Conservation (phyloP, 2,888 invertebrate genomes). For the Eulithis testata region DNA sequence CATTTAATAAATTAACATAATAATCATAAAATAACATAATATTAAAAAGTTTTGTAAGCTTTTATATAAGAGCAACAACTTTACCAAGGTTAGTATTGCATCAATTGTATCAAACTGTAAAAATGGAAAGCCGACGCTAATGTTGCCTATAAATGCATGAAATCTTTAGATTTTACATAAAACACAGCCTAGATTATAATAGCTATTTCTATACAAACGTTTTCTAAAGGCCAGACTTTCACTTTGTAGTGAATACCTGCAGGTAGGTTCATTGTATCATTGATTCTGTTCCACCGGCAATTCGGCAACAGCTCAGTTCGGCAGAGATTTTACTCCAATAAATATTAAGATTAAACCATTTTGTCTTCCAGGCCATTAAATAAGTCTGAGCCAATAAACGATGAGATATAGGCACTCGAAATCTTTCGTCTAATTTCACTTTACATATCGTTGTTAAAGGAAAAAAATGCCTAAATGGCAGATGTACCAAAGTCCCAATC, state of each 20-base stretch:
- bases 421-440: neutral
- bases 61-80: too few relatives aligned
- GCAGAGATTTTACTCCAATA: too few relatives aligned
- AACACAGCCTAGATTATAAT: constrained; percentile 20
- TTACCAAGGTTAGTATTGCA: too few relatives aligned
- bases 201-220: constrained; percentile 21
- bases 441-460: constrained; percentile 3
- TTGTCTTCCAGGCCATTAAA: neutral
- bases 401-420: too few relatives aligned
- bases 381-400: too few relatives aligned
- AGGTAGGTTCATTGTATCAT: constrained; percentile 39
- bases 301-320: neutral
- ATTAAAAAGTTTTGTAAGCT: too few relatives aligned
- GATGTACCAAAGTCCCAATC: constrained; percentile 17
- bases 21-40: too few relatives aligned
- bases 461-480: constrained; percentile 18
- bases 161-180: constrained; percentile 36
- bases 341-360: neutral
- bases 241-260: constrained; percentile 36
- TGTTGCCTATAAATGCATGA: constrained; percentile 37
- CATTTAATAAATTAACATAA: too few relatives aligned
- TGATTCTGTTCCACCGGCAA: constrained; percentile 10
- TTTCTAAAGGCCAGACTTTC: constrained; percentile 43
- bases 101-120: neutral
- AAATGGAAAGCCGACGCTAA: neutral